phyloP scores from a whole-genome alignment of 2,113 vertebrate genomes.

The Syrmaticus mikado region DNA sequence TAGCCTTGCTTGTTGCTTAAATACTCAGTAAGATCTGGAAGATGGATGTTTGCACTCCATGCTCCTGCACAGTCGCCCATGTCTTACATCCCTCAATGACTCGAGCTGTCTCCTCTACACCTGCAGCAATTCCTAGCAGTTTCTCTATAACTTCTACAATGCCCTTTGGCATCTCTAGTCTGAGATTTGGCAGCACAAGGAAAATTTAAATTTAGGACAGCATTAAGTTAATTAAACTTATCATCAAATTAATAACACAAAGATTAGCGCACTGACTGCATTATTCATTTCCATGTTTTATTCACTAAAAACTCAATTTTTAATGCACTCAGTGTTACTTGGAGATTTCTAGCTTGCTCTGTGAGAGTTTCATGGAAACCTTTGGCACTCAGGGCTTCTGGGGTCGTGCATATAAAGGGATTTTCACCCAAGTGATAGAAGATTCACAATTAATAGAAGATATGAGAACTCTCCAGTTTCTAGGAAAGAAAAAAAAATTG shows the following conservation, averaged over 20 bases:
- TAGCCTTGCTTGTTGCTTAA: background rate
- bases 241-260: slow-evolving; percentile 44
- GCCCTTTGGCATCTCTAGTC: background rate
- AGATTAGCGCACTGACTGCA: slow-evolving; percentile 17
- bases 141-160: background rate
- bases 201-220: slow-evolving; percentile 42
- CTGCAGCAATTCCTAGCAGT: background rate
- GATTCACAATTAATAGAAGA: background rate
- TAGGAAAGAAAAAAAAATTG: background rate
- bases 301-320: slow-evolving; percentile 28
- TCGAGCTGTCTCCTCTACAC: background rate
- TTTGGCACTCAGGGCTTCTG: background rate
- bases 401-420: background rate
- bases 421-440: background rate
- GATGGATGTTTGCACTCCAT: background rate
- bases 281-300: slow-evolving; percentile 65
- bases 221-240: slow-evolving; percentile 58
- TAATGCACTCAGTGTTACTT: slow-evolving; percentile 10
- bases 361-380: background rate
- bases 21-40: background rate
- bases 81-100: background rate
- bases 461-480: background rate
- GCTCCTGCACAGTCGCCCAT: background rate
- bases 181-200: background rate
- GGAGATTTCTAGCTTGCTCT: background rate